Evolutionary conservation across 30 jellyfish, hydroid and myxozoan species (phyloP).

Genomic region (Chrysaora quinquecirrha): DNA sequence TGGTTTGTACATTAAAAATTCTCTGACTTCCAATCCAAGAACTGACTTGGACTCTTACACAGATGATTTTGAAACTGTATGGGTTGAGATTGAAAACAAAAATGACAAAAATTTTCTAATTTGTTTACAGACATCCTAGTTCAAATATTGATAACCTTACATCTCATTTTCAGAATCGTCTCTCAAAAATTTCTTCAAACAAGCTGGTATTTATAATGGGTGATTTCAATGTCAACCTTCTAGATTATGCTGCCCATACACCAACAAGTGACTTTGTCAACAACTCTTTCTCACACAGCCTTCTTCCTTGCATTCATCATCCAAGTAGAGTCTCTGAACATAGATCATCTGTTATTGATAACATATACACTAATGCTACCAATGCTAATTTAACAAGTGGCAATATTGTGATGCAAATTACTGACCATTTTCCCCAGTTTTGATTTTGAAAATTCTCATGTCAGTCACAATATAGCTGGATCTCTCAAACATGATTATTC

Average conservation of each 20-base stretch:
- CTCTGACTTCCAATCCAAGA: slow-evolving; percentile 40
- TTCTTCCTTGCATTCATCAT: too few relatives aligned
- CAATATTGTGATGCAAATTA: too few relatives aligned
- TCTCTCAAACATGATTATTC: not conserved
- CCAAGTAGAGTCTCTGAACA: too few relatives aligned
- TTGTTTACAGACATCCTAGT: slow-evolving; percentile 7
- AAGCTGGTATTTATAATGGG: too few relatives aligned
- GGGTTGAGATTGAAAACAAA: slow-evolving; percentile 12
- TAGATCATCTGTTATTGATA: too few relatives aligned
- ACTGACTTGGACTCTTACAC: slow-evolving; percentile 34
- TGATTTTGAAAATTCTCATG: not conserved
- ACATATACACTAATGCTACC: too few relatives aligned
- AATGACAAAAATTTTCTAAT: not conserved
- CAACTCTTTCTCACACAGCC: too few relatives aligned
- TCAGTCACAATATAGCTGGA: not conserved
- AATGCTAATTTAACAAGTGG: too few relatives aligned
- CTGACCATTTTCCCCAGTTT: slow-evolving; percentile 6
- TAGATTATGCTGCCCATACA: too few relatives aligned
- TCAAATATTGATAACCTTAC: not conserved
- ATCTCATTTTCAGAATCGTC: not conserved
- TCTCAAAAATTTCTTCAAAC: not conserved
- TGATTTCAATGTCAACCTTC: too few relatives aligned
- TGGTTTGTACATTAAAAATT: slow-evolving; percentile 41
- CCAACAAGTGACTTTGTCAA: too few relatives aligned
- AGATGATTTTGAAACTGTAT: slow-evolving; percentile 12